A percentile compares a stretch with the other conserved stretches of the same genome.
phyloP scores from a whole-genome alignment of 1,140 invertebrate genomes.

The Cotesia typhae region DNA sequence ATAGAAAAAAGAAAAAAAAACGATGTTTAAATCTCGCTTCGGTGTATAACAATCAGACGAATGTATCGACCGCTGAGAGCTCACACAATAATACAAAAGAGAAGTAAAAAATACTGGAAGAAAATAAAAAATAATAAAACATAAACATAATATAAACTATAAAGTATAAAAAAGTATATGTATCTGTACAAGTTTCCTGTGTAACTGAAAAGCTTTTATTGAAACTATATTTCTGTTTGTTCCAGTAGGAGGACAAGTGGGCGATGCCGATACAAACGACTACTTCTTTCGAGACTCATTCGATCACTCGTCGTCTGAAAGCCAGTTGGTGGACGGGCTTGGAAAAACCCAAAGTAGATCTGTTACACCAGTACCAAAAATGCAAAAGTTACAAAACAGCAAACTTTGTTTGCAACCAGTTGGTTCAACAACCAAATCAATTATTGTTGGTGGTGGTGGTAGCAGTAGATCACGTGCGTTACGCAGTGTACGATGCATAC shows the following conservation, averaged over 20 bases:
- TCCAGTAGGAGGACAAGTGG: conserved; percentile 59
- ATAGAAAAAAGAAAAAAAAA: neutral
- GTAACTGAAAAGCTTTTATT: too few relatives aligned
- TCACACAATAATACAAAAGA: conserved; percentile 1
- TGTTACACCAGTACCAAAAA: conserved; percentile 67
- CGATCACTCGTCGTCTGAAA: conserved; percentile 80
- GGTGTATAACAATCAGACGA: conserved; percentile 7
- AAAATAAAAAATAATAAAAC: conserved; percentile 6
- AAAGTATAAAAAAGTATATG: neutral
- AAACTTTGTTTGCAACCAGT: conserved; percentile 57
- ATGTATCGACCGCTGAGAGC: conserved; percentile 20
- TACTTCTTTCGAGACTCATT: conserved; percentile 80
- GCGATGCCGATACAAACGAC: conserved; percentile 62
- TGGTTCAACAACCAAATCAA: conserved; percentile 43
- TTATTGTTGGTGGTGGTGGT: too few relatives aligned
- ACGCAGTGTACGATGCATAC: conserved; percentile 70
- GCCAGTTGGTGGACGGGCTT: conserved; percentile 70
- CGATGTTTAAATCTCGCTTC: conserved; percentile 23
- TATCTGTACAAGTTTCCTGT: conserved; percentile 20
- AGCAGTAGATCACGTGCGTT: conserved; percentile 40
- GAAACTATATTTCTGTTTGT: conserved; percentile 41
- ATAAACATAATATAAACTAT: neutral
- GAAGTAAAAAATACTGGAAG: conserved; percentile 5
- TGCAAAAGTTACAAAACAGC: conserved; percentile 67
- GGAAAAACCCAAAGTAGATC: conserved; percentile 61